phyloP scores from a whole-genome alignment of 2,113 vertebrate species.

The Gallinago paraguaiae region DNA sequence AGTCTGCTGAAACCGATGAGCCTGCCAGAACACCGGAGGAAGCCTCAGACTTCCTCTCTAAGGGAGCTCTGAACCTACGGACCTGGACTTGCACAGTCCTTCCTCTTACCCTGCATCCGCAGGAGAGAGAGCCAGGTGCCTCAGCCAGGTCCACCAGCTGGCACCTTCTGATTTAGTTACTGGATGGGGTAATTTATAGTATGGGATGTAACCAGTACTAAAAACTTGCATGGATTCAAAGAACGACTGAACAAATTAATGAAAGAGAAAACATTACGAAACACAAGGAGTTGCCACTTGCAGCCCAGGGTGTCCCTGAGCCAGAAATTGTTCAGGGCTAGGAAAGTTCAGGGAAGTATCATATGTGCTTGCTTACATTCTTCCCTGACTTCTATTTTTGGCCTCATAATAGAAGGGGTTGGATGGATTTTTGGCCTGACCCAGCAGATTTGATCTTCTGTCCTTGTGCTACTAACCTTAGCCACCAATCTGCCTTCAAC shows the following conservation, averaged over 20 bases:
- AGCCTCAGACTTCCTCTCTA: slow-evolving; percentile 31
- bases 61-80: background rate
- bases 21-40: slow-evolving; percentile 37
- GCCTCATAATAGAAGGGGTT: background rate
- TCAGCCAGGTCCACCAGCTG: background rate
- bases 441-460: background rate
- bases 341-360: background rate
- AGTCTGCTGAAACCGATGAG: background rate
- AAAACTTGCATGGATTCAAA: background rate
- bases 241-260: background rate
- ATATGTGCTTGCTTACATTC: background rate
- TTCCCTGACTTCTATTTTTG: background rate
- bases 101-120: background rate
- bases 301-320: background rate
- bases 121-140: rapidly evolving
- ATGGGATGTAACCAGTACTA: too few species aligned
- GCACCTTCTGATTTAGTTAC: background rate
- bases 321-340: background rate
- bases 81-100: background rate
- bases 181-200: background rate
- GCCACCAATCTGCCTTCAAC: background rate
- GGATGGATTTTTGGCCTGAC: background rate
- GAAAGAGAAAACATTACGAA: background rate
- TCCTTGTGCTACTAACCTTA: background rate
- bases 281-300: background rate